A percentile compares a stretch with the other conserved stretches of the same genome.
Evolutionary conservation across 2,797 vertebrate genomes (phyloP).

Genomic region (Botia kubotai): DNA sequence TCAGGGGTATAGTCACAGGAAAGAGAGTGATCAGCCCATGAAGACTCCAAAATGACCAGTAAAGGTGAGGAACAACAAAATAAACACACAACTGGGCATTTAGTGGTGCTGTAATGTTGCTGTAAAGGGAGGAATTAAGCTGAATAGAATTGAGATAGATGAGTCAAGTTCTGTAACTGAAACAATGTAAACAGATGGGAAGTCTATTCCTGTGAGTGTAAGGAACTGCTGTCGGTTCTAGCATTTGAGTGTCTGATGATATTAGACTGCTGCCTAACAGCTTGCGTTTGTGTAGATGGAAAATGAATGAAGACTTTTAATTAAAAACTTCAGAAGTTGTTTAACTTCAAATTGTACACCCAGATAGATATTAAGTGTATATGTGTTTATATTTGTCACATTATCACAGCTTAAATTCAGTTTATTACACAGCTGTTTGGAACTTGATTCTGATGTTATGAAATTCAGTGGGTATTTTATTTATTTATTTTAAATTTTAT

Average conservation of each 20-base stretch:
- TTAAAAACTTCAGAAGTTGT: background rate
- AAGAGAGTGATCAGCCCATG: slow-evolving; percentile 53
- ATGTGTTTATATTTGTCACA: background rate
- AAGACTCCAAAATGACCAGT: slow-evolving; percentile 74
- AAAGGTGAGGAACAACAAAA: slow-evolving; percentile 76
- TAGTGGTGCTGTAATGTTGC: background rate
- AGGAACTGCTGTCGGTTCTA: background rate
- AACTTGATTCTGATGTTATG: background rate
- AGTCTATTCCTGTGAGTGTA: background rate
- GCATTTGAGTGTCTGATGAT: background rate
- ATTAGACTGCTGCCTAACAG: background rate
- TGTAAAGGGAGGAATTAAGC: background rate
- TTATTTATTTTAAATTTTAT: too few relatives aligned
- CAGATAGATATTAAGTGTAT: background rate
- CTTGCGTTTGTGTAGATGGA: background rate
- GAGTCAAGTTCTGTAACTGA: background rate
- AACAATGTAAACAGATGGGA: background rate
- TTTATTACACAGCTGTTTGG: background rate
- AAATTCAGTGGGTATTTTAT: background rate
- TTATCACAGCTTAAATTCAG: background rate
- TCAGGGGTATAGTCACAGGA: slow-evolving; percentile 57
- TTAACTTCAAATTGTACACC: background rate
- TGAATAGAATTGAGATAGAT: background rate
- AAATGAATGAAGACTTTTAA: background rate
- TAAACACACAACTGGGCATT: slow-evolving; percentile 6